Evolutionary conservation across 2,888 invertebrate species (phyloP).

Genomic region (Dusona sp.): DNA sequence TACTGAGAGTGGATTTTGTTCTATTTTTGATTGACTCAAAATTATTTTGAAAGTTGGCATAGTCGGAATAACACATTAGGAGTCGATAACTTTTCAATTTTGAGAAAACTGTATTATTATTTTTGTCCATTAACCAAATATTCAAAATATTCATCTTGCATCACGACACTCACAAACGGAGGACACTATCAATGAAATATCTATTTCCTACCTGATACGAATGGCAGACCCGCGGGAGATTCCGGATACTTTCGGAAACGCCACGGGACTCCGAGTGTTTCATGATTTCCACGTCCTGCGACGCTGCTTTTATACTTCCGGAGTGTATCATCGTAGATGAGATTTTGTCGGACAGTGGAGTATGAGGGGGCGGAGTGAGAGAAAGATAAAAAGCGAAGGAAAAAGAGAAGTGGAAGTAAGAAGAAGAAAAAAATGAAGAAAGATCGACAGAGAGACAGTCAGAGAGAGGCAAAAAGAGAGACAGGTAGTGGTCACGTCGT

Average conservation of each 20-base stretch:
- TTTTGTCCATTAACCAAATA: neutral
- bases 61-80: neutral
- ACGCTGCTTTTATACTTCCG: conserved; percentile 51
- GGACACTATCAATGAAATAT: conserved; percentile 15
- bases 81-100: neutral
- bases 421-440: conserved; percentile 3
- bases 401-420: neutral
- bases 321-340: conserved; percentile 58
- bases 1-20: neutral
- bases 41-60: neutral
- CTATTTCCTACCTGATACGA: neutral
- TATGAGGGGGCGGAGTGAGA: conserved; percentile 2
- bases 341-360: conserved; percentile 47
- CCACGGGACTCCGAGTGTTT: conserved; percentile 32
- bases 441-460: conserved; percentile 1
- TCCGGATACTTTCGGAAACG: conserved; percentile 20
- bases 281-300: conserved; percentile 41
- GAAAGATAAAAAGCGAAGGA: conserved; percentile 7
- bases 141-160: neutral
- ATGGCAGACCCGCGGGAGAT: conserved; percentile 2
- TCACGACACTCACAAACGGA: neutral
- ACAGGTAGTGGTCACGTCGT: conserved; percentile 51
- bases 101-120: neutral
- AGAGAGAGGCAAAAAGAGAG: conserved; percentile 10
- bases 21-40: neutral